These are phyloP conservation scores for Intellagama lesueurii DNA, from an alignment of 2,797 vertebrate genomes.

Conservation along the genomic window DNA sequence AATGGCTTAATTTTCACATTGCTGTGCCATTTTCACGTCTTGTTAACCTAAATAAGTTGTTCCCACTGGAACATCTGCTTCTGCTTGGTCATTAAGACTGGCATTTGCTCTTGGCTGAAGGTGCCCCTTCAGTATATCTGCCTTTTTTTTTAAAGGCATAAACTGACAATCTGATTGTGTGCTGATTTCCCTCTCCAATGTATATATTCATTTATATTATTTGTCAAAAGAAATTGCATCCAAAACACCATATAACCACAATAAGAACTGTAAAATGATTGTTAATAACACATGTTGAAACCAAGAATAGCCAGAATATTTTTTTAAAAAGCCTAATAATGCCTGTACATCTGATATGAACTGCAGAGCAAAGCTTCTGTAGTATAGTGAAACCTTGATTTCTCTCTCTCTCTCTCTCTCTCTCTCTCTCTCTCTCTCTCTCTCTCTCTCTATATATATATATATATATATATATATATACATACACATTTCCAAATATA, in stretches of 20 bases:
- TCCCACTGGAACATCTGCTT: conserved; percentile 5
- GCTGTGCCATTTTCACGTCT: conserved; percentile 21
- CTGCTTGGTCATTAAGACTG: conserved; percentile 16
- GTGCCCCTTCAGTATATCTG: conserved; percentile 10
- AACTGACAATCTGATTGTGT: not conserved
- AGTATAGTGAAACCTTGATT: no score
- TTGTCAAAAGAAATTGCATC: not conserved
- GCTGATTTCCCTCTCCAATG: not conserved
- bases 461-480: no score
- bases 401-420: no score
- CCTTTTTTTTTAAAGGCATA: not conserved
- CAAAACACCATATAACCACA: not conserved
- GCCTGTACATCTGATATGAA: not conserved
- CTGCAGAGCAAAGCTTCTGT: not conserved
- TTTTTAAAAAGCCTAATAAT: not conserved
- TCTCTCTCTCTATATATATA: no score
- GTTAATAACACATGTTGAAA: not conserved
- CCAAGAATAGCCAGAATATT: not conserved
- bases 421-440: no score
- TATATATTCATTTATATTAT: not conserved
- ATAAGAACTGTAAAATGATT: not conserved
- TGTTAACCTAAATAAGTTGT: conserved; percentile 14
- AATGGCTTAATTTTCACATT: conserved; percentile 28
- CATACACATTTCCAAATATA: no score
- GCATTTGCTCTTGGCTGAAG: conserved; percentile 4